A percentile compares a stretch with the other conserved stretches of the same genome.
Conservation (phyloP, 2,888 invertebrate species). For the Protonemura montana region DNA sequence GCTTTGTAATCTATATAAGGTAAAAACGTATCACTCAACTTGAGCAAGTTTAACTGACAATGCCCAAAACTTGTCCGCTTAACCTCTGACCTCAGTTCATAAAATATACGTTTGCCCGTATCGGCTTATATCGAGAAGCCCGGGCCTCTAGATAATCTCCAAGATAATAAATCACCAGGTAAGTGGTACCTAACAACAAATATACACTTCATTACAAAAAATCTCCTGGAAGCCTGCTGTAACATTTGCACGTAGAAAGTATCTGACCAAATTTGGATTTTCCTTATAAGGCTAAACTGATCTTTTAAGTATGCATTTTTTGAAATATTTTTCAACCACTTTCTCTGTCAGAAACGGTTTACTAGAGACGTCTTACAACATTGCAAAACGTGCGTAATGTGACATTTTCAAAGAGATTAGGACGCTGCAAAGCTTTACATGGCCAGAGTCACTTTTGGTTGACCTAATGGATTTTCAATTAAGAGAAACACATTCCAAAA, state of each 20-base stretch:
- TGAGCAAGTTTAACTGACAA: neutral
- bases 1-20: neutral
- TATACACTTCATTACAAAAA: neutral
- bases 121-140: neutral
- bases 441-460: neutral
- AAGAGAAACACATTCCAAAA: neutral
- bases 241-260: neutral
- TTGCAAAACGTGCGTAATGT: neutral
- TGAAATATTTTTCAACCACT: constrained; percentile 12
- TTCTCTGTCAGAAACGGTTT: neutral
- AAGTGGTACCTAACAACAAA: neutral
- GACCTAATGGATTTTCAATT: neutral
- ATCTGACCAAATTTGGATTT: constrained; percentile 7
- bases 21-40: neutral
- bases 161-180: neutral
- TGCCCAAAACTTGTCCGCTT: neutral
- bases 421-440: neutral
- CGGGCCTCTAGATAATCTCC: neutral
- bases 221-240: neutral
- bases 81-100: neutral
- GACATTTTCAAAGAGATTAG: neutral
- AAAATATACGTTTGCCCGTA: neutral
- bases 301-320: neutral
- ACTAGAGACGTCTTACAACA: neutral
- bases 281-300: neutral